Evolutionary conservation across 2,888 invertebrate genomes (phyloP).

Genomic region (Malachius bipustulatus): DNA sequence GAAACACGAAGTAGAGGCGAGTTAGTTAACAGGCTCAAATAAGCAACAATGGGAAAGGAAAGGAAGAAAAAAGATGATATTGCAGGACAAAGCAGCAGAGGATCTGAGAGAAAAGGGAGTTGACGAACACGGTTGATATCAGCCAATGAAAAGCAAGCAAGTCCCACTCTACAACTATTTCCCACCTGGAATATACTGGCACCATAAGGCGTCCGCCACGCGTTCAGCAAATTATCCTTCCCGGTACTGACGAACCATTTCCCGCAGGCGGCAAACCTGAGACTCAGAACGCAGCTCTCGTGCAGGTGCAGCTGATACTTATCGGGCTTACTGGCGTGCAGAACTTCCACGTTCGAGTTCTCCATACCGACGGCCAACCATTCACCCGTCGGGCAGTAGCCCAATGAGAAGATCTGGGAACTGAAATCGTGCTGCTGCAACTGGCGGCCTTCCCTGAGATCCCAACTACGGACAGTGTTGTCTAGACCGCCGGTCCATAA

Average conservation of each 20-base stretch:
- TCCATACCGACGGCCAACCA: conserved; percentile 99
- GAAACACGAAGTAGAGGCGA: too few species aligned
- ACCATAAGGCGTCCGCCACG: conserved; percentile 96
- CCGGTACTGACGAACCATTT: conserved; percentile 99
- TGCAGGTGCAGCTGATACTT: conserved; percentile 93
- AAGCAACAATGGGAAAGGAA: too few species aligned
- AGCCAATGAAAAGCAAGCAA: too few species aligned
- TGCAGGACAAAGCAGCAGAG: too few species aligned
- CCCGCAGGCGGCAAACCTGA: conserved; percentile 89
- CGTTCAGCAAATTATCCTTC: conserved; percentile 93
- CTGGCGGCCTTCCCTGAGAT: conserved; percentile 83
- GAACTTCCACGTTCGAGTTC: conserved; percentile 91
- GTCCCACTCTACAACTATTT: too few species aligned
- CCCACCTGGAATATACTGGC: conserved; percentile 94
- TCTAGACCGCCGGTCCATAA: conserved; percentile 91
- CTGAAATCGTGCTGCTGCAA: conserved; percentile 92
- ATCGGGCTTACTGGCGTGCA: conserved; percentile 82
- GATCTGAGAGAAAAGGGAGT: too few species aligned
- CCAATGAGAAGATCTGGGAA: conserved; percentile 71
- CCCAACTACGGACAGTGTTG: conserved; percentile 95
- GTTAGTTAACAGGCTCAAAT: too few species aligned
- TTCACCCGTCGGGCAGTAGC: conserved; percentile 91
- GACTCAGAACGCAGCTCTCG: conserved; percentile 91
- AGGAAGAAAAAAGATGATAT: too few species aligned
- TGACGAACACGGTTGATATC: too few species aligned